Conservation (phyloP, 2,888 invertebrate genomes). For the Sturmia bella region DNA sequence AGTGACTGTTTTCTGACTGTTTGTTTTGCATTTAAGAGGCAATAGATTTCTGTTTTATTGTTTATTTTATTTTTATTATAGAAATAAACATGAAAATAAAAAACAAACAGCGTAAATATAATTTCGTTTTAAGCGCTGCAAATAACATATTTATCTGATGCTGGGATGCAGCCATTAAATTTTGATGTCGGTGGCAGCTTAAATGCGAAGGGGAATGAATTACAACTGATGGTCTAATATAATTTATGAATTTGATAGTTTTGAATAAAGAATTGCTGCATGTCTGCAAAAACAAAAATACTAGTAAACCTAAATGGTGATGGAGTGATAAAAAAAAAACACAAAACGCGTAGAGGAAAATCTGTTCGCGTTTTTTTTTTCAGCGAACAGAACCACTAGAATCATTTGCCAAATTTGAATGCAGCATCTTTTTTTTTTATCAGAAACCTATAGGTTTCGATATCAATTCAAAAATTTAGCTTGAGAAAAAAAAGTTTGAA, state of each 20-base stretch:
- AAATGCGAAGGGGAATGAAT: neutral
- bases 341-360: too few relatives aligned
- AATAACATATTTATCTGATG: constrained; percentile 16
- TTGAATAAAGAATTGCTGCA: neutral
- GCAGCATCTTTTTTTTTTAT: too few relatives aligned
- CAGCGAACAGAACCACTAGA: too few relatives aligned
- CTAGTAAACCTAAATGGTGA: too few relatives aligned
- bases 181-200: neutral
- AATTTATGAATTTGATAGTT: neutral
- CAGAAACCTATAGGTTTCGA: too few relatives aligned
- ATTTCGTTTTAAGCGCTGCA: constrained; percentile 37
- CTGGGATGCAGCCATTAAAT: neutral
- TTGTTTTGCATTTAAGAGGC: constrained; percentile 32
- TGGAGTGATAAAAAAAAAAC: too few relatives aligned
- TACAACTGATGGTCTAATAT: neutral
- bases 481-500: too few relatives aligned
- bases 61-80: constrained; percentile 22
- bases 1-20: constrained; percentile 24
- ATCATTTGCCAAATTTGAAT: too few relatives aligned
- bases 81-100: constrained; percentile 21
- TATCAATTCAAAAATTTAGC: too few relatives aligned
- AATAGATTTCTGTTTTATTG: constrained; percentile 39
- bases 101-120: constrained; percentile 16
- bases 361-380: too few relatives aligned
- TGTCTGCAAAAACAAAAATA: too few relatives aligned